Base-by-base conservation (phyloP, 2,888 invertebrate species). In the Eudasyphora cyanicolor region DNA sequence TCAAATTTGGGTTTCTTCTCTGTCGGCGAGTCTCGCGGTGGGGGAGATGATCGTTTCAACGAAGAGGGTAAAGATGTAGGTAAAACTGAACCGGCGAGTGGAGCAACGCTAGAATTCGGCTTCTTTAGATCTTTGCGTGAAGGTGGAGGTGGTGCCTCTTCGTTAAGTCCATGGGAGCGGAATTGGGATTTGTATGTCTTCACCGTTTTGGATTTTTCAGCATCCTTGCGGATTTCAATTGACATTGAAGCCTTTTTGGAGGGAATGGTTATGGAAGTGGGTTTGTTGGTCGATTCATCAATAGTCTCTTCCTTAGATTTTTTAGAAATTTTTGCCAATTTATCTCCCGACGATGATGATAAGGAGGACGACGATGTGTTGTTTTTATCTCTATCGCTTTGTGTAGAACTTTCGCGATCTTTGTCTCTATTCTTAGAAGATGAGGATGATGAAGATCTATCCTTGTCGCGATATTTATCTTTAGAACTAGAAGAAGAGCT, bases 101-200 rank as follows among this genome's bases (percentile, higher is more conserved):
- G 83, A 4, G 85, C 91, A 57, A n/a, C n/a, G 93, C 82, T 71
- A 0, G 93, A 91, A 77, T 91, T 77, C 0, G 95, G 94, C 89
- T 94, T 95, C 88, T 95, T 94, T 1, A 94, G 91, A 0, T 94
- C 93, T 71, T 95, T 94, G 78, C 96, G 93, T 2, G 97, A 96
- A 1, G 96, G 96, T 14, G 97, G 96, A n/a, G 97, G 96, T 89
- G 96, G 96, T 0, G 95, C 94, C 92, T 96, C 97, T 91, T 98
- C 97, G 89, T 96, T 97, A 75, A 98, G 92, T 45, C 98, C 98
- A 88, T 97, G 98, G 70, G 97, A 97, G 86, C 98, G 94, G 93
- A 98, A 97, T 92, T 97, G 97, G 0, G 97, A 96, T 92, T 97
- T 95, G 91, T 96, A 97, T 17, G 96, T 96, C 94, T 98, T 98